Percentiles rank a stretch among this genome's conserved stretches.
Conservation (phyloP, 2,797 vertebrate species). For the Meda fulgida region DNA sequence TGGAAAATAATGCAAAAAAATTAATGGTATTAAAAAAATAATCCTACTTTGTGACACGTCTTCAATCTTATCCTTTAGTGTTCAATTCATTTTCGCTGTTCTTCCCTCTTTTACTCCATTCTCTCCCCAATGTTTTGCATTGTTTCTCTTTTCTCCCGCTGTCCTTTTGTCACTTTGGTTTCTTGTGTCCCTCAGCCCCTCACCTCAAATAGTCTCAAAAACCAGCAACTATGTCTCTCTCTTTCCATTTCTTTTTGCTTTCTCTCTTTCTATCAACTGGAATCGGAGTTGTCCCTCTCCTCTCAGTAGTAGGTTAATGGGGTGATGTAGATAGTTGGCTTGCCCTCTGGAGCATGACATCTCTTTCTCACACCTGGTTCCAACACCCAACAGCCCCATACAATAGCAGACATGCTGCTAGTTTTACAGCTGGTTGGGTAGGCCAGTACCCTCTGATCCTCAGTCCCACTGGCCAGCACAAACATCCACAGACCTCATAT, state of each 20-base stretch:
- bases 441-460: conserved; percentile 42
- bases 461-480: conserved; percentile 30
- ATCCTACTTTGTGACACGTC: not conserved
- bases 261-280: not conserved
- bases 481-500: conserved; percentile 21
- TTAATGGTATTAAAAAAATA: not conserved
- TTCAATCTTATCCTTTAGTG: not conserved
- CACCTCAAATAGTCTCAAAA: not conserved
- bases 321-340: conserved; percentile 43
- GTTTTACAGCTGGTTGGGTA: conserved; percentile 50
- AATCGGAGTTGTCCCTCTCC: conserved; percentile 14
- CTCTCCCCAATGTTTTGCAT: conserved; percentile 4
- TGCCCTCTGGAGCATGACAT: conserved; percentile 48
- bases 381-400: conserved; percentile 9
- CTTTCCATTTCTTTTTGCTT: not conserved
- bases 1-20: not conserved
- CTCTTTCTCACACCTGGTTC: conserved; percentile 53
- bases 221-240: not conserved
- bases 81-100: not conserved
- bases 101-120: not conserved
- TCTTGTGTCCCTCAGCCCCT: not conserved
- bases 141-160: not conserved
- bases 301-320: conserved; percentile 51
- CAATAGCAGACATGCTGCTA: conserved; percentile 48
- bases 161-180: not conserved